phyloP scores from a whole-genome alignment of 2,113 vertebrate genomes.

The Eurypyga helias region DNA sequence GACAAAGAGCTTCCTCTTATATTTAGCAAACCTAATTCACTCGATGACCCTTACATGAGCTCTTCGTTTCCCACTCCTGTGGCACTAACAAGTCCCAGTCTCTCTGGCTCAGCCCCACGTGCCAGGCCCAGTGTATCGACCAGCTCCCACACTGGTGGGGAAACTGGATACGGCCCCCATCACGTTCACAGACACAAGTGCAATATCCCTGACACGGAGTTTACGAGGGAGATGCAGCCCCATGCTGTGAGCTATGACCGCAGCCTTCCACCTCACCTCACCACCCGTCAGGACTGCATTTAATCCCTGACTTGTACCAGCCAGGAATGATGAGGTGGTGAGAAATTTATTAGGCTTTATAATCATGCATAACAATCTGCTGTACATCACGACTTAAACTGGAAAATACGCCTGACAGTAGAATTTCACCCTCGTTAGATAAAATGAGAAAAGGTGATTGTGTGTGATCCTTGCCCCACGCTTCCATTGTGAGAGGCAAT shows the following conservation, averaged over 20 bases:
- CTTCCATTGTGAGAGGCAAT: neutral
- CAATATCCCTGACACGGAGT: neutral
- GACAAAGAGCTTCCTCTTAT: neutral
- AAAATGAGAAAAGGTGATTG: constrained; percentile 46
- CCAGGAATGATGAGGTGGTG: neutral
- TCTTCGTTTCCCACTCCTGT: neutral
- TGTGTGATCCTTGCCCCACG: neutral
- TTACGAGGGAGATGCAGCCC: neutral
- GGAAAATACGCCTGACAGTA: constrained; percentile 49
- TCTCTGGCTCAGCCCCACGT: neutral
- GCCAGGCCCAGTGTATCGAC: neutral
- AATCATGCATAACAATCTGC: constrained; percentile 45
- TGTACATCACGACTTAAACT: neutral
- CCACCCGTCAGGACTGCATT: neutral
- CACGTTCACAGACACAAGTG: neutral
- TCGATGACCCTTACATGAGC: neutral
- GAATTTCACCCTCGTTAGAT: constrained; percentile 61
- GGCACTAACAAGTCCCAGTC: neutral
- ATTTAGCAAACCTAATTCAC: neutral
- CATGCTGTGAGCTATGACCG: neutral
- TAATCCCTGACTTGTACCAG: neutral
- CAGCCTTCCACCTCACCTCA: neutral
- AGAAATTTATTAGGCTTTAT: constrained; percentile 42
- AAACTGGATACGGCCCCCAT: neutral
- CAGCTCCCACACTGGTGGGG: neutral